Conservation (phyloP, 2,888 invertebrate species). For the Cremastinae sp. region DNA sequence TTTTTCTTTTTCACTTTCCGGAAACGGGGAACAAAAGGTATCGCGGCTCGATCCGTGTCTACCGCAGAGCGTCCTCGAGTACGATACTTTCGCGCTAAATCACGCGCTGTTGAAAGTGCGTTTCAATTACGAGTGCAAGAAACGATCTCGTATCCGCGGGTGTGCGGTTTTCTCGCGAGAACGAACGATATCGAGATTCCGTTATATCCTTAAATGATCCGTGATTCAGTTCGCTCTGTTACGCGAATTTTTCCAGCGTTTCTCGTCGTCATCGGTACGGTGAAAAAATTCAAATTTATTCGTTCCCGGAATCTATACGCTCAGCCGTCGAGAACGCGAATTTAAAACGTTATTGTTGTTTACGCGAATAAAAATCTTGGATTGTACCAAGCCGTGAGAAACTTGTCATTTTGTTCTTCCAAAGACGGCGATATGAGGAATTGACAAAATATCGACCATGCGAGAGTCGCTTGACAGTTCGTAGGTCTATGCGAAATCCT, state of each 20-base stretch:
- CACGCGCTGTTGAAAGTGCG: slow-evolving; percentile 45
- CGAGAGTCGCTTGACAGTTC: too few species aligned
- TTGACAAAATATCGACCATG: too few species aligned
- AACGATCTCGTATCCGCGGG: slow-evolving; percentile 55
- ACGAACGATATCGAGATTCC: slow-evolving; percentile 68
- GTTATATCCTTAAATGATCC: slow-evolving; percentile 69
- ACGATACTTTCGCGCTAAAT: slow-evolving; percentile 44
- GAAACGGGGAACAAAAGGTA: slow-evolving; percentile 1
- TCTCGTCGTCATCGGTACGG: slow-evolving; percentile 25
- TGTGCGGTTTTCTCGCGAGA: slow-evolving; percentile 32
- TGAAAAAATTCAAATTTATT: too few species aligned
- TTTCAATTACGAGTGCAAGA: slow-evolving; percentile 72
- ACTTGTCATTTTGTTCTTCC: too few species aligned
- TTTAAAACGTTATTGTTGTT: neutral
- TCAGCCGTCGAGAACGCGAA: slow-evolving; percentile 16
- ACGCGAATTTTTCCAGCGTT: slow-evolving; percentile 27
- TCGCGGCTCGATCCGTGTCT: neutral
- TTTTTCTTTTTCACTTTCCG: slow-evolving; percentile 4
- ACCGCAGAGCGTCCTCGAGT: slow-evolving; percentile 54
- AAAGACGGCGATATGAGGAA: too few species aligned
- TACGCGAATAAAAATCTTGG: too few species aligned
- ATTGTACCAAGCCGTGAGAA: too few species aligned
- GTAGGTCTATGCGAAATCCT: neutral
- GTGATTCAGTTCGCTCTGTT: slow-evolving; percentile 58
- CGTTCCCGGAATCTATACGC: neutral